A percentile compares a stretch with the other conserved stretches of the same genome.
These are phyloP conservation scores for Polypedilum pembai DNA, from an alignment of 1,140 invertebrate genomes.

Conservation along the genomic window DNA sequence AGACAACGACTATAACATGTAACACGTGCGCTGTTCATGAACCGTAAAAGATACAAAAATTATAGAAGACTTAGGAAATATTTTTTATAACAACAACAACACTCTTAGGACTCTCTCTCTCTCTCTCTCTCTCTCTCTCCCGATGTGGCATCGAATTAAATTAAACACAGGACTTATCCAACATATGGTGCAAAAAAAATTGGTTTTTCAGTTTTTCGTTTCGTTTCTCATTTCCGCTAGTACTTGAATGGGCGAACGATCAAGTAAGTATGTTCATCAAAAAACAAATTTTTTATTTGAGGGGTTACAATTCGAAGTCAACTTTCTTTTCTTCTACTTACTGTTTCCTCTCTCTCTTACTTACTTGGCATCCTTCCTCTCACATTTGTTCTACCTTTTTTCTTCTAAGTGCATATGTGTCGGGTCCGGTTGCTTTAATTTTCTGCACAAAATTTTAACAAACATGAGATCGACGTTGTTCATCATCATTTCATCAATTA, in stretches of 20 bases:
- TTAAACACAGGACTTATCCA: neutral
- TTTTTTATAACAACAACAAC: neutral
- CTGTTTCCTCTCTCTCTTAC: neutral
- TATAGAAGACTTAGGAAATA: neutral
- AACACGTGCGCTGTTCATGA: slow-evolving; percentile 3
- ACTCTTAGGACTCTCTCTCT: neutral
- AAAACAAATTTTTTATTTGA: neutral
- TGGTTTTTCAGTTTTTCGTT: neutral
- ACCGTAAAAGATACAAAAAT: slow-evolving; percentile 2
- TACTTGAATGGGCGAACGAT: neutral
- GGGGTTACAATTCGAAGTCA: neutral
- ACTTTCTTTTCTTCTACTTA: neutral
- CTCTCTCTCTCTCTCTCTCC: neutral
- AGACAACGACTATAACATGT: neutral
- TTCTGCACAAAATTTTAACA: neutral
- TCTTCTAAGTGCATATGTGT: neutral
- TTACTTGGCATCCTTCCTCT: neutral
- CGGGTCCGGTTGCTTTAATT: neutral
- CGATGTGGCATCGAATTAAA: slow-evolving; percentile 2
- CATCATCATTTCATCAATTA: neutral
- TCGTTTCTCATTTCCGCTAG: slow-evolving; percentile 10
- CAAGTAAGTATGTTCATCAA: neutral
- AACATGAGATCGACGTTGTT: neutral
- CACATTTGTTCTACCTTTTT: neutral
- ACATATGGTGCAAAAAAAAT: slow-evolving; percentile 6